Percentiles rank a stretch among this genome's conserved stretches.
Evolutionary conservation across 1,140 invertebrate genomes (phyloP).

Genomic region (Drosophila sulfurigaster): DNA sequence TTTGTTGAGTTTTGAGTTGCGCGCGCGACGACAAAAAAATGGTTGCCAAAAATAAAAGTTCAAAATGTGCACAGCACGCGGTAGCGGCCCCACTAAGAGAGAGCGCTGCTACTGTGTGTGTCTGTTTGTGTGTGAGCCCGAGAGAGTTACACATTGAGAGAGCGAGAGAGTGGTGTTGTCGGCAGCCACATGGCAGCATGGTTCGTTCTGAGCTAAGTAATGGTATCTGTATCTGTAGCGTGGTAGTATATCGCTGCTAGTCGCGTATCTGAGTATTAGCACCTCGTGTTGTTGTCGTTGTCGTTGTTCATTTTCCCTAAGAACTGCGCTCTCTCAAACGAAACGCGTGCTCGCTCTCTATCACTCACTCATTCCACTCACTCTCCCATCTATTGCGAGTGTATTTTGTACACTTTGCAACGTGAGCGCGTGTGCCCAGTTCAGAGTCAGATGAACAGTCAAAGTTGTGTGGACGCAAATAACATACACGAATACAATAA

Average conservation of each 20-base stretch:
- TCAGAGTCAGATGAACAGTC: conserved; percentile 61
- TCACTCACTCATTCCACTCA: conserved; percentile 21
- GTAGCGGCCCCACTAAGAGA: conserved; percentile 18
- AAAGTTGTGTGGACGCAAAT: conserved; percentile 47
- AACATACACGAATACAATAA: conserved; percentile 40
- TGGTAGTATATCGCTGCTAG: conserved; percentile 1
- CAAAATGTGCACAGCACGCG: conserved; percentile 58
- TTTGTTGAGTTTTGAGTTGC: conserved; percentile 55
- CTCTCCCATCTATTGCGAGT: conserved; percentile 25
- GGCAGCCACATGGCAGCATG: conserved; percentile 10
- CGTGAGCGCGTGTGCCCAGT: conserved; percentile 53
- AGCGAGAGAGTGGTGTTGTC: conserved; percentile 15
- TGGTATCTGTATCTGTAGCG: conserved; percentile 40
- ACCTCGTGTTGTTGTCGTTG: conserved; percentile 37
- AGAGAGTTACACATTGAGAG: conserved; percentile 3
- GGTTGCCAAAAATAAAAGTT: conserved; percentile 76
- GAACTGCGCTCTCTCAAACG: conserved; percentile 23
- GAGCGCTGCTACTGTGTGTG: background rate
- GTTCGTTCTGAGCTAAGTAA: conserved; percentile 31
- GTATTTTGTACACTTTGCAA: conserved; percentile 62
- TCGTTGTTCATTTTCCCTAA: conserved; percentile 52
- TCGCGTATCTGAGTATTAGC: conserved; percentile 16
- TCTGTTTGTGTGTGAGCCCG: background rate
- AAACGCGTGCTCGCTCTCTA: conserved; percentile 11
- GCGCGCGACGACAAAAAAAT: conserved; percentile 64